Evolutionary conservation across 2,888 invertebrate genomes (phyloP), one percentile per base, ranked within the genome.

Genomic region (Drosophila kuntzei): DNA sequence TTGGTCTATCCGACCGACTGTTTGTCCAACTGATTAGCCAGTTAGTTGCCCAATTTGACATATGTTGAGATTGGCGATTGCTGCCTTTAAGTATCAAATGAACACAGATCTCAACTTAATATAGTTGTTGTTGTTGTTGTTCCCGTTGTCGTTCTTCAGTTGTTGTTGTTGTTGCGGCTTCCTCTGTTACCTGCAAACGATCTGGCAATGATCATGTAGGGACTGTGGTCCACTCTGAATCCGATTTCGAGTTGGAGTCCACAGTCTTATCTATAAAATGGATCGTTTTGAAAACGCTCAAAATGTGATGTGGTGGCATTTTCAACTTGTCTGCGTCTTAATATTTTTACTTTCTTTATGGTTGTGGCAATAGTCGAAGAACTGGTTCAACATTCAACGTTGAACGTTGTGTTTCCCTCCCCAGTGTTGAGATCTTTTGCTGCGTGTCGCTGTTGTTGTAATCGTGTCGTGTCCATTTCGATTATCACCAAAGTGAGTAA

Each of bases 291-390:
- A 82, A 90, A 90, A 89, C 80, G 90, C 85, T 85, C 84, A 72
- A 80, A 86, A 89, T 85, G 84, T 90, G 88, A 88, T 90, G 90
- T 91, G 90, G 91, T 91, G 91, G 91, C 90, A 90, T 88, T 87
- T 88, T 87, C 84, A 83, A 85, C 88, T 89, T 91, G 90, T 87
- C 90, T 85, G 90, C 90, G 80, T 89, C 88, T 90, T 78, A 83
- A 90, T 90, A 91, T 84, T 89, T 83, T 90, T 90, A 87, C 86
- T 80, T 85, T 82, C 80, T 81, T 90, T 89, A 84, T 79, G 87
- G 72, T 20, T 32, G 54, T 54, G 32, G 59, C 61, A 58, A 63
- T 64, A 59, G 60, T 65, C 74, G 68, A 68, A 69, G 77, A 83
- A 89, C 89, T 83, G 83, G 83, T 83, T 83, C 83, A 83, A 66